Percentiles rank a stretch among this genome's conserved stretches.
Conservation (phyloP, 2,888 invertebrate genomes). For the Stenodera caucasica region DNA sequence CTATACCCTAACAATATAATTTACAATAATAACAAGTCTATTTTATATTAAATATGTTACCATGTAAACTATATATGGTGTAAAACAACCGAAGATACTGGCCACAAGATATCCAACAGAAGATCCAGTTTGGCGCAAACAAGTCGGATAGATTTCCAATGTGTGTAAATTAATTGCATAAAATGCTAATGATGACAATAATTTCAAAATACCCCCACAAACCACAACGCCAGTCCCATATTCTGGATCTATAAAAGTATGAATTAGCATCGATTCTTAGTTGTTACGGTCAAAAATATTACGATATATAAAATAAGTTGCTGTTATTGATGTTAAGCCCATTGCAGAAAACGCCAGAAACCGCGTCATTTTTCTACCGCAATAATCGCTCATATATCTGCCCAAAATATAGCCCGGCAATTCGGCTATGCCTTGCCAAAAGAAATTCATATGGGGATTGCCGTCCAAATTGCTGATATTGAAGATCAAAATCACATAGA, state of each 20-base stretch:
- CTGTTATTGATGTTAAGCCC: constrained; percentile 22
- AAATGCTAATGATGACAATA: constrained; percentile 61
- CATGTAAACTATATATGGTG: constrained; percentile 64
- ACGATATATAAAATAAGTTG: constrained; percentile 54
- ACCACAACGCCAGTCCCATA: constrained; percentile 38
- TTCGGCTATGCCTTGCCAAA: constrained; percentile 65
- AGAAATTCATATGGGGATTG: constrained; percentile 68
- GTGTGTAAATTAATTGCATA: constrained; percentile 64
- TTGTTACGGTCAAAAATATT: constrained; percentile 23
- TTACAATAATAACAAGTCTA: constrained; percentile 5
- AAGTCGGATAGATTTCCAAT: constrained; percentile 69
- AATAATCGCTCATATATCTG: constrained; percentile 58
- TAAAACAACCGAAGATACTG: constrained; percentile 60
- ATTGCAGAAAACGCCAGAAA: constrained; percentile 55
- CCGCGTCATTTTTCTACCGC: constrained; percentile 60
- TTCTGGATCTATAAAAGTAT: constrained; percentile 12
- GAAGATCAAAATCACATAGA: constrained; percentile 59
- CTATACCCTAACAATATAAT: constrained; percentile 48
- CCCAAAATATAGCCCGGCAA: constrained; percentile 65
- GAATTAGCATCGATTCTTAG: too few relatives aligned
- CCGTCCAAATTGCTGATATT: constrained; percentile 61
- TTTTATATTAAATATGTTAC: constrained; percentile 47
- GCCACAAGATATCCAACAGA: constrained; percentile 63
- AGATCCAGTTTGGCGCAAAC: constrained; percentile 66
- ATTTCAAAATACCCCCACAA: constrained; percentile 56